Conservation (phyloP, 92 coral and sea anemone genomes). For the Epizoanthus illoricatus region DNA sequence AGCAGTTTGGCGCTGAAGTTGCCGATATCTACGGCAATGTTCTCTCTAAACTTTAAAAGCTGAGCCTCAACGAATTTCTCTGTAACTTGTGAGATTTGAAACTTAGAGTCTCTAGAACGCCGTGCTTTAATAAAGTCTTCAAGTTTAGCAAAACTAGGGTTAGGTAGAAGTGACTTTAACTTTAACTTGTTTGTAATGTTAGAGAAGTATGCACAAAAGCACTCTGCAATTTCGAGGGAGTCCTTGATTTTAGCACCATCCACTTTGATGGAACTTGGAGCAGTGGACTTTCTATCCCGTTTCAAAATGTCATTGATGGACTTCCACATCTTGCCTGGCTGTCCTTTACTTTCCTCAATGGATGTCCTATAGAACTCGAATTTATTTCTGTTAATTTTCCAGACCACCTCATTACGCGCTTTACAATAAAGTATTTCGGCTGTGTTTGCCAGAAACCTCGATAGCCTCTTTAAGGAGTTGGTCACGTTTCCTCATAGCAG, state of each 20-base stretch:
- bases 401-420: constrained; percentile 33
- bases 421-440: constrained; percentile 1
- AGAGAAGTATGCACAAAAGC: constrained; percentile 23
- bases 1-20: constrained; percentile 38
- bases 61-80: constrained; percentile 25
- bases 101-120: constrained; percentile 25
- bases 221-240: constrained; percentile 38
- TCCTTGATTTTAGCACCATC: constrained; percentile 18
- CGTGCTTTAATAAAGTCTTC: constrained; percentile 7
- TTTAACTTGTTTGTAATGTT: background rate
- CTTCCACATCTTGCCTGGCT: constrained; percentile 32
- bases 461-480: constrained; percentile 13
- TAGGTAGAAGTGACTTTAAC: constrained; percentile 1
- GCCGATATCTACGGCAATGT: constrained; percentile 37
- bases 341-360: constrained; percentile 26
- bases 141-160: constrained; percentile 12
- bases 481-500: constrained; percentile 22
- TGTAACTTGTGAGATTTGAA: constrained; percentile 10
- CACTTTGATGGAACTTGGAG: constrained; percentile 25
- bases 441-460: background rate
- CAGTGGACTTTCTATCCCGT: background rate
- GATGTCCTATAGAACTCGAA: constrained; percentile 15
- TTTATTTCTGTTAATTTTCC: constrained; percentile 31
- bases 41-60: constrained; percentile 1
- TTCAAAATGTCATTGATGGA: constrained; percentile 17